Conservation (phyloP, 2,888 invertebrate genomes). For the Caenorhabditis auriculariae region DNA sequence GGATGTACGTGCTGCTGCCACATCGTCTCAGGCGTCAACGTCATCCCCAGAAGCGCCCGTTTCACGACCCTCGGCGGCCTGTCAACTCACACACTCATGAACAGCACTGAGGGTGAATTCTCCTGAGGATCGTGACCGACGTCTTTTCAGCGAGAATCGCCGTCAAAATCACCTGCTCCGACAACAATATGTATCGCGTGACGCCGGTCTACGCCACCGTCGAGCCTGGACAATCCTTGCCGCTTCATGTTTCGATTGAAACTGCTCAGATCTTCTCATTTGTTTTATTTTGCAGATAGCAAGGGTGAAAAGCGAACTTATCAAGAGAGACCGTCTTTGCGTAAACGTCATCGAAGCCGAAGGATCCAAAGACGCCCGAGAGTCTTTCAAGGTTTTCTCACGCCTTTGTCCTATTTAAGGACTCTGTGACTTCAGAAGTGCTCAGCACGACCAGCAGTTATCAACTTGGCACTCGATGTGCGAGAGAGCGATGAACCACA, state of each 20-base stretch:
- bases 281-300: constrained; percentile 30
- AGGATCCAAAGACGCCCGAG: constrained; percentile 29
- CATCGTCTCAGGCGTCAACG: constrained; percentile 34
- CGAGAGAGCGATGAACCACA: too few relatives aligned
- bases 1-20: constrained; percentile 42
- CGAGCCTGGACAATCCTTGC: constrained; percentile 53
- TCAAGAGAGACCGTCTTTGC: constrained; percentile 38
- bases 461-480: too few relatives aligned
- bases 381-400: constrained; percentile 31
- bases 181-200: constrained; percentile 56
- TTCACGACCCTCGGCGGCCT: constrained; percentile 36
- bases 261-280: too few relatives aligned
- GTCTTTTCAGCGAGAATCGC: constrained; percentile 42
- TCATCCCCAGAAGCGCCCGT: constrained; percentile 30
- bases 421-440: too few relatives aligned
- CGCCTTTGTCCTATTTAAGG: too few relatives aligned
- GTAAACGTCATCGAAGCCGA: constrained; percentile 39
- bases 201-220: constrained; percentile 57
- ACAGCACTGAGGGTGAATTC: constrained; percentile 26
- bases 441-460: too few relatives aligned
- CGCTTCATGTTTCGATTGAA: constrained; percentile 46
- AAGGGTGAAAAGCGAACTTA: constrained; percentile 25
- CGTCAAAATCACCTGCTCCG: constrained; percentile 60
- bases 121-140: not conserved
- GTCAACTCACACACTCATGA: constrained; percentile 38